phyloP scores from a whole-genome alignment of 1,140 invertebrate genomes.

The Papilio helenus region DNA sequence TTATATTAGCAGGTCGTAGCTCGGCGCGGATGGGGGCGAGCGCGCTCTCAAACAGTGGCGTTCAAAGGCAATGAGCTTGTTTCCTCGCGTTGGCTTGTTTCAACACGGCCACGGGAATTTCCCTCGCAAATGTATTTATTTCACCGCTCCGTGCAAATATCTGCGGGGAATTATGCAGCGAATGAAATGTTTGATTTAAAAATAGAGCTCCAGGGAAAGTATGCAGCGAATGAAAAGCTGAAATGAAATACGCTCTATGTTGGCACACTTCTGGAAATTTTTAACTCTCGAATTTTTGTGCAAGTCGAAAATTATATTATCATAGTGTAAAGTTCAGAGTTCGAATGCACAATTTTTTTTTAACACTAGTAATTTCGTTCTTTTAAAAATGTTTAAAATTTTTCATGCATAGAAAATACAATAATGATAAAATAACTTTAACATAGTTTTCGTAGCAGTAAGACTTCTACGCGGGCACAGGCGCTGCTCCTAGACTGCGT shows the following conservation, averaged over 20 bases:
- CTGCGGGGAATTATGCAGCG: constrained; percentile 27
- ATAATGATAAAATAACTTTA: neutral
- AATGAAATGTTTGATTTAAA: constrained; percentile 35
- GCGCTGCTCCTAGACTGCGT: too few relatives aligned
- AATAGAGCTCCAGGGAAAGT: constrained; percentile 20
- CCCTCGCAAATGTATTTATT: constrained; percentile 23
- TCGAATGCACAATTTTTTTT: constrained; percentile 1
- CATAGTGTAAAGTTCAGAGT: neutral
- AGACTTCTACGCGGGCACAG: too few relatives aligned
- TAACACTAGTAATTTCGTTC: neutral
- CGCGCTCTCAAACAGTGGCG: constrained; percentile 22
- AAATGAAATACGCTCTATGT: constrained; percentile 12
- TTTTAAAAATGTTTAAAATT: neutral
- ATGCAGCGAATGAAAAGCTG: constrained; percentile 22
- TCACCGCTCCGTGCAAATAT: constrained; percentile 16
- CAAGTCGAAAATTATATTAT: neutral
- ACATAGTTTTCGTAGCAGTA: too few relatives aligned
- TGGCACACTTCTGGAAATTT: constrained; percentile 7
- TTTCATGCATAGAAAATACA: neutral
- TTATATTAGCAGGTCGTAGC: neutral
- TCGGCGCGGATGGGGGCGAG: neutral
- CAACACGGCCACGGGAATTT: constrained; percentile 21
- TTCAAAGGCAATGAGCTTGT: constrained; percentile 33
- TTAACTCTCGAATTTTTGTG: neutral
- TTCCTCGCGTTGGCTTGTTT: constrained; percentile 10